These are phyloP conservation scores for Meghimatium bilineatum DNA, from an alignment of 2,888 invertebrate species.

Conservation along the genomic window DNA sequence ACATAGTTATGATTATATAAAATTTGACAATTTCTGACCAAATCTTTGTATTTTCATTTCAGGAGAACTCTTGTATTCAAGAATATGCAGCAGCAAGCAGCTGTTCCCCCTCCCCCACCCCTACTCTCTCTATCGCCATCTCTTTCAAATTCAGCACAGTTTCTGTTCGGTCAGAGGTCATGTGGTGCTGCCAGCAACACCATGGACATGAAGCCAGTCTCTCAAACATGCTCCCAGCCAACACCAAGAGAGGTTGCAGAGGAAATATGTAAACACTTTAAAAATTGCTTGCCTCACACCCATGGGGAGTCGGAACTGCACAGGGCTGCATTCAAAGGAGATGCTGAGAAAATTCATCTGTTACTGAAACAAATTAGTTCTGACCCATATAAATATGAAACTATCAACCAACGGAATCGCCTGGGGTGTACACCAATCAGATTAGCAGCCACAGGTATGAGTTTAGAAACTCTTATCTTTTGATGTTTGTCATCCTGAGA, in stretches of 20 bases:
- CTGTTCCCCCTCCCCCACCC: not conserved
- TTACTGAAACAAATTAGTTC: constrained; percentile 38
- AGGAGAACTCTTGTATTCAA: not conserved
- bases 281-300: constrained; percentile 44
- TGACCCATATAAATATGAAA: constrained; percentile 24
- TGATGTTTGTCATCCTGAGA: too few relatives aligned
- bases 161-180: not conserved
- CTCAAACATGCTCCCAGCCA: not conserved
- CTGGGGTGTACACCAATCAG: constrained; percentile 60
- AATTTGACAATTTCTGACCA: not conserved
- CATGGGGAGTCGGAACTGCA: constrained; percentile 56
- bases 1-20: not conserved
- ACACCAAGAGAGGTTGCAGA: constrained; percentile 35
- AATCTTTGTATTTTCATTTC: not conserved
- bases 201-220: not conserved
- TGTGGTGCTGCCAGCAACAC: not conserved
- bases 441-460: constrained; percentile 58
- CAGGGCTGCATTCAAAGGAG: constrained; percentile 55
- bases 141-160: constrained; percentile 16
- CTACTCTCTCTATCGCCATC: not conserved
- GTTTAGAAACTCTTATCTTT: too few relatives aligned
- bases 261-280: constrained; percentile 42
- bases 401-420: constrained; percentile 54
- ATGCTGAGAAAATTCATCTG: constrained; percentile 46
- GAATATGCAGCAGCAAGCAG: not conserved